phyloP scores from a whole-genome alignment of 2,113 vertebrate genomes.

The Centropristis striata region DNA sequence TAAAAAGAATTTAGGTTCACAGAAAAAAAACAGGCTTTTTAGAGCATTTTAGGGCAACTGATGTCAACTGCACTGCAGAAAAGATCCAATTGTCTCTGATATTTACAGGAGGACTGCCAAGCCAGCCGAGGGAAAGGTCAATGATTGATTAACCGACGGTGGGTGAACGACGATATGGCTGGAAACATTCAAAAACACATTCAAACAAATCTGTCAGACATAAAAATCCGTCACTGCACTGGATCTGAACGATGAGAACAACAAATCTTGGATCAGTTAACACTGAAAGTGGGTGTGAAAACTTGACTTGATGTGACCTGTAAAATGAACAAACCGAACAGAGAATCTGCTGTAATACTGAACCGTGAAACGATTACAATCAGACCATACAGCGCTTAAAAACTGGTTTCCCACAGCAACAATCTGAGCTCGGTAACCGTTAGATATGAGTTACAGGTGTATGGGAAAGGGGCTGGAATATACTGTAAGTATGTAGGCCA shows the following conservation, averaged over 20 bases:
- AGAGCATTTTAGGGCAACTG: constrained; percentile 94
- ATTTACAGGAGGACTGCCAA: constrained; percentile 93
- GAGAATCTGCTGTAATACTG: constrained; percentile 47
- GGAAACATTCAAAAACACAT: constrained; percentile 75
- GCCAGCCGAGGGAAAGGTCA: constrained; percentile 45
- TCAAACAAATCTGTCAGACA: constrained; percentile 72
- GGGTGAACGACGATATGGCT: constrained; percentile 52
- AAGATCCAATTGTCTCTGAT: constrained; percentile 91
- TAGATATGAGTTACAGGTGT: constrained; percentile 63
- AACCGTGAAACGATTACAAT: constrained; percentile 64
- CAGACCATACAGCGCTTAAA: constrained; percentile 62
- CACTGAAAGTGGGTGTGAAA: constrained; percentile 58
- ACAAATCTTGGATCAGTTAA: constrained; percentile 49
- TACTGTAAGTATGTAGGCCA: constrained; percentile 84
- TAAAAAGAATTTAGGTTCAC: constrained; percentile 85
- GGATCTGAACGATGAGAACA: constrained; percentile 58
- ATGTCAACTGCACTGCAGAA: constrained; percentile 85
- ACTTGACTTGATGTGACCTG: constrained; percentile 27
- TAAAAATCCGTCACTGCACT: constrained; percentile 66
- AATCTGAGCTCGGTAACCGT: constrained; percentile 54
- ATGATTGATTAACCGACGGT: constrained; percentile 54
- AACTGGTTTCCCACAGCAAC: constrained; percentile 58
- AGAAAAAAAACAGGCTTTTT: constrained; percentile 86
- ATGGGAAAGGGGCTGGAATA: constrained; percentile 58
- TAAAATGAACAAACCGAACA: constrained; percentile 25